phyloP scores from a whole-genome alignment of 92 coral and sea anemone species.

The Parazoanthus atlanticus region DNA sequence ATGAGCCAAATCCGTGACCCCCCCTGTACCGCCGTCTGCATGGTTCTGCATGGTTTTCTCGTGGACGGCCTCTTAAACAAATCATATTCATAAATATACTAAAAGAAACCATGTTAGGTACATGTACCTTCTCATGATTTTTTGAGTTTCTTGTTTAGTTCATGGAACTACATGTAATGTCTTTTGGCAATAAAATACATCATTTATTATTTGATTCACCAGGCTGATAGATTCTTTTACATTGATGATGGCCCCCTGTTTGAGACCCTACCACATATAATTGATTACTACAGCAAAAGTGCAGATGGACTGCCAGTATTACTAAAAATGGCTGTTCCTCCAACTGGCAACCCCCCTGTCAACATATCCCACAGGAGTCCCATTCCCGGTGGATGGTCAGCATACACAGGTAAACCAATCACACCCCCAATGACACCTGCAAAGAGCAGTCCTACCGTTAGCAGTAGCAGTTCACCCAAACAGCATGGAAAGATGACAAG shows the following conservation, averaged over 20 bases:
- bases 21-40: too few species aligned
- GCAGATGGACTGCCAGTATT: constrained; percentile 97
- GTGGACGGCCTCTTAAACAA: too few species aligned
- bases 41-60: too few species aligned
- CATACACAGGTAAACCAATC: constrained; percentile 50
- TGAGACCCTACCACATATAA: constrained; percentile 94
- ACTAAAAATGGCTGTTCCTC: constrained; percentile 79
- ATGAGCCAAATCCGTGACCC: too few species aligned
- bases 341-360: constrained; percentile 87
- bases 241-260: constrained; percentile 98
- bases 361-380: constrained; percentile 46
- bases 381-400: constrained; percentile 37
- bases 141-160: too few species aligned
- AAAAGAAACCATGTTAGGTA: too few species aligned
- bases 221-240: constrained; percentile 95
- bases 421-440: constrained; percentile 45
- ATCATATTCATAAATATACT: too few species aligned
- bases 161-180: too few species aligned
- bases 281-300: constrained; percentile 89
- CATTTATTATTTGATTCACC: neutral
- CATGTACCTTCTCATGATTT: too few species aligned
- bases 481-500: constrained; percentile 30
- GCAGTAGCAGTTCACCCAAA: constrained; percentile 24
- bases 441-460: constrained; percentile 38
- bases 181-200: too few species aligned